Percentiles rank a stretch among this genome's conserved stretches.
These are phyloP conservation scores for Rhinopomastus cyanomelas DNA, from an alignment of 2,113 vertebrate genomes.

Conservation along the genomic window DNA sequence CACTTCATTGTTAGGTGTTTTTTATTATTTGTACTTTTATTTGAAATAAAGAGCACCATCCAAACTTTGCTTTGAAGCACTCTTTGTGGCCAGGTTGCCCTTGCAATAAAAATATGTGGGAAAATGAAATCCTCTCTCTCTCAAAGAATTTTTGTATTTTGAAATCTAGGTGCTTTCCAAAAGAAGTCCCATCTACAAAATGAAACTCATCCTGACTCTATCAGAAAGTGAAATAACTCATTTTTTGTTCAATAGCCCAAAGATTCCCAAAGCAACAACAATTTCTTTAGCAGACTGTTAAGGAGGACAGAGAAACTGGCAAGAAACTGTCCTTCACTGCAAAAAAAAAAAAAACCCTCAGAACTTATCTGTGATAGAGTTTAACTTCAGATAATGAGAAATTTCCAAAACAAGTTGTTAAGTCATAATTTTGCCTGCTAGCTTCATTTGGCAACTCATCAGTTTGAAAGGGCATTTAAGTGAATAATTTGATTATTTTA, in stretches of 20 bases:
- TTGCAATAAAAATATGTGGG: not conserved
- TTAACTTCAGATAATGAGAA: not conserved
- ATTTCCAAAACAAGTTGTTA: not conserved
- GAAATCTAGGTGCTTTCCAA: not conserved
- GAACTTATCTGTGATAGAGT: not conserved
- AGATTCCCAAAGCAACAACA: not conserved
- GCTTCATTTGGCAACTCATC: not conserved
- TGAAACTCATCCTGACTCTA: not conserved
- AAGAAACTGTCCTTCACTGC: not conserved
- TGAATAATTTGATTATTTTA: not conserved
- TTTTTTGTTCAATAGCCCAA: not conserved
- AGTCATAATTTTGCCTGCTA: not conserved
- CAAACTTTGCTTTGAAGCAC: slow-evolving; percentile 13
- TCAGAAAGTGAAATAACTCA: not conserved
- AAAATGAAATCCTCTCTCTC: not conserved
- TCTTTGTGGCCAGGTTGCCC: not conserved
- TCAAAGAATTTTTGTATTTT: not conserved
- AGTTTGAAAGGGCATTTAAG: not conserved
- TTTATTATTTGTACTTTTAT: not conserved
- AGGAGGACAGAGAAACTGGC: not conserved
- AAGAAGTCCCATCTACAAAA: not conserved
- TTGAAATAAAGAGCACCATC: not conserved
- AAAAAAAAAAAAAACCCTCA: too few relatives aligned
- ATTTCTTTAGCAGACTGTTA: not conserved
- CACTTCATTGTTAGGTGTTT: not conserved